Percentiles rank a stretch among this genome's conserved stretches.
Evolutionary conservation across 2,113 vertebrate species (phyloP).

Genomic region (Strigops habroptila): DNA sequence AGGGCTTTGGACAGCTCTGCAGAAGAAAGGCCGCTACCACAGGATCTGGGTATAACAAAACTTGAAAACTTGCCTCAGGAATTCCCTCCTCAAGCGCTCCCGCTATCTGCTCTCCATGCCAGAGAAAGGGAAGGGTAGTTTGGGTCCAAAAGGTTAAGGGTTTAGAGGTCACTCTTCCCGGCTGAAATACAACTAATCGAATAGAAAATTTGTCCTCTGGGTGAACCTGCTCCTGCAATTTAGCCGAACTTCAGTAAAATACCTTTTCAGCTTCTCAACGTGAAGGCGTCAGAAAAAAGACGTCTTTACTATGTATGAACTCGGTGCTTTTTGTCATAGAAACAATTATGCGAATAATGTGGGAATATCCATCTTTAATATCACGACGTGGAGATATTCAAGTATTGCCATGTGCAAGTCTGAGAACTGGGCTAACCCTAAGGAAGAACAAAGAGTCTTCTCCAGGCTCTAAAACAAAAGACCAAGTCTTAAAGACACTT

Average conservation of each 20-base stretch:
- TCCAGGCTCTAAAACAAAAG: conserved; percentile 76
- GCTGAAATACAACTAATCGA: conserved; percentile 94
- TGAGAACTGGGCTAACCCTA: conserved; percentile 77
- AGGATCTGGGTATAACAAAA: conserved; percentile 33
- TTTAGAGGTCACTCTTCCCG: conserved; percentile 96
- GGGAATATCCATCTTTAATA: conserved; percentile 88
- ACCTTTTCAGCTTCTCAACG: conserved; percentile 94
- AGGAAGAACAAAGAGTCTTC: conserved; percentile 79
- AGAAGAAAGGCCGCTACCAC: conserved; percentile 18
- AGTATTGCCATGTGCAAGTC: conserved; percentile 80
- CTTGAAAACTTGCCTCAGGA: conserved; percentile 66
- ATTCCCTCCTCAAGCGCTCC: conserved; percentile 70
- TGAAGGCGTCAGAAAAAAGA: conserved; percentile 88
- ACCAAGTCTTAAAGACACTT: conserved; percentile 71
- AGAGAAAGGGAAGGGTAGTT: conserved; percentile 79
- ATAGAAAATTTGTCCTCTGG: conserved; percentile 96
- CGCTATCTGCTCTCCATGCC: conserved; percentile 78
- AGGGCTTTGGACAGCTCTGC: not conserved
- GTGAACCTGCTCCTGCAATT: conserved; percentile 96
- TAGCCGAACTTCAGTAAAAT: conserved; percentile 97
- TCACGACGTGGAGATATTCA: conserved; percentile 82
- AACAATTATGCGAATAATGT: conserved; percentile 90
- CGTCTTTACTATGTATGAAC: conserved; percentile 85
- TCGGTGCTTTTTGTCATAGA: conserved; percentile 86
- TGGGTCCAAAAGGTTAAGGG: conserved; percentile 96